Percentiles rank a stretch among this genome's conserved stretches.
These are phyloP conservation scores for Corella eumyota DNA, from an alignment of 23 tunicate species.

Conservation along the genomic window DNA sequence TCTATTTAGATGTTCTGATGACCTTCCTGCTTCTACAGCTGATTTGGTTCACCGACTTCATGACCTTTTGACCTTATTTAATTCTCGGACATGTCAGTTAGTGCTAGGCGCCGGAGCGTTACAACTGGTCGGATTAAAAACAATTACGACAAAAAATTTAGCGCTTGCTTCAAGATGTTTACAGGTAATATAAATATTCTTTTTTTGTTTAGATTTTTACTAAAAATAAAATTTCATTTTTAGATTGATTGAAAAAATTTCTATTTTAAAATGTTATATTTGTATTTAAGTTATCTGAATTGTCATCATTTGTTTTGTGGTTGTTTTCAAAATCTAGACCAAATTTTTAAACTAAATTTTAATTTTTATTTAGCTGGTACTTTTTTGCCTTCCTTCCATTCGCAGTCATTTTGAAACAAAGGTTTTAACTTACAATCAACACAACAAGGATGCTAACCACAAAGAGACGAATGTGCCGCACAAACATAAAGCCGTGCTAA, in stretches of 20 bases:
- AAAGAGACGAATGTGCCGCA: slow-evolving; percentile 8
- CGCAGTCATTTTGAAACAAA: slow-evolving; percentile 38
- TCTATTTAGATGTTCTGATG: slow-evolving; percentile 53
- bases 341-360: no score
- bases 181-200: slow-evolving; percentile 18
- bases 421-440: slow-evolving; percentile 1
- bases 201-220: no score
- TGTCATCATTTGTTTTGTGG: background rate
- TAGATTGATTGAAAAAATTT: no score
- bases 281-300: background rate
- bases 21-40: slow-evolving; percentile 62
- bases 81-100: slow-evolving; percentile 84
- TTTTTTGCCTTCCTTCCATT: slow-evolving; percentile 52
- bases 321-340: no score
- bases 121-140: slow-evolving; percentile 63
- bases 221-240: no score
- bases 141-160: slow-evolving; percentile 74
- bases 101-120: slow-evolving; percentile 86
- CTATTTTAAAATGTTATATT: no score
- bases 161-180: slow-evolving; percentile 83
- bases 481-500: slow-evolving; percentile 29
- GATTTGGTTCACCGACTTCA: slow-evolving; percentile 60
- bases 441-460: slow-evolving; percentile 6
- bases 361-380: slow-evolving; percentile 27
- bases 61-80: slow-evolving; percentile 71